phyloP scores from a whole-genome alignment of 2,113 vertebrate species.

The Corythornis vintsioides region DNA sequence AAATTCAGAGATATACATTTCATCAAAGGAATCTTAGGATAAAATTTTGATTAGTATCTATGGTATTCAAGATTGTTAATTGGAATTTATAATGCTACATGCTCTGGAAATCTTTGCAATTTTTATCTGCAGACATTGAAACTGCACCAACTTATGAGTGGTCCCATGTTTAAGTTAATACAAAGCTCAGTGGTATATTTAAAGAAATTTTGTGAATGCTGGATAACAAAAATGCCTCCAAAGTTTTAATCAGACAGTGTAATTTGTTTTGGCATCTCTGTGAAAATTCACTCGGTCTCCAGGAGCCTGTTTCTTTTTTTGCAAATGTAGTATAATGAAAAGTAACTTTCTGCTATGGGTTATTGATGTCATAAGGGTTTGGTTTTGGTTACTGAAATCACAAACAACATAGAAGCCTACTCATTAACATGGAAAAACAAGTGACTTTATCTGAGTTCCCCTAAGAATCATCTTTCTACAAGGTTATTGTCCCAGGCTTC shows the following conservation, averaged over 20 bases:
- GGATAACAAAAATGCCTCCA: neutral
- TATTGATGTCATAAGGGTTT: neutral
- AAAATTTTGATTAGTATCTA: neutral
- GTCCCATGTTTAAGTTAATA: neutral
- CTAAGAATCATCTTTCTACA: neutral
- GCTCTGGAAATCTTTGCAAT: neutral
- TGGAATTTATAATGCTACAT: neutral
- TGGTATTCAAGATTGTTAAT: neutral
- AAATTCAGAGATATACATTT: neutral
- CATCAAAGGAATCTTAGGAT: slow-evolving; percentile 21
- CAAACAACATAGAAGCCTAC: neutral
- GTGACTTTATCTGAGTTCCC: neutral
- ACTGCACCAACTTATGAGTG: neutral
- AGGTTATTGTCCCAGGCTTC: neutral
- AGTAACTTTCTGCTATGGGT: neutral
- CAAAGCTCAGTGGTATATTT: neutral
- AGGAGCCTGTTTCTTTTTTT: neutral
- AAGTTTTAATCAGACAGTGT: slow-evolving; percentile 11
- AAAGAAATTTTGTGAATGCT: neutral
- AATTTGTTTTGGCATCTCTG: neutral
- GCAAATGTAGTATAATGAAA: neutral
- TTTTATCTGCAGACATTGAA: neutral
- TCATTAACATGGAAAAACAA: neutral
- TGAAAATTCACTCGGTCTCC: neutral
- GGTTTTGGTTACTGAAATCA: neutral